These are phyloP conservation scores for Dascyllus trimaculatus DNA, from an alignment of 2,113 vertebrate species.

Conservation along the genomic window DNA sequence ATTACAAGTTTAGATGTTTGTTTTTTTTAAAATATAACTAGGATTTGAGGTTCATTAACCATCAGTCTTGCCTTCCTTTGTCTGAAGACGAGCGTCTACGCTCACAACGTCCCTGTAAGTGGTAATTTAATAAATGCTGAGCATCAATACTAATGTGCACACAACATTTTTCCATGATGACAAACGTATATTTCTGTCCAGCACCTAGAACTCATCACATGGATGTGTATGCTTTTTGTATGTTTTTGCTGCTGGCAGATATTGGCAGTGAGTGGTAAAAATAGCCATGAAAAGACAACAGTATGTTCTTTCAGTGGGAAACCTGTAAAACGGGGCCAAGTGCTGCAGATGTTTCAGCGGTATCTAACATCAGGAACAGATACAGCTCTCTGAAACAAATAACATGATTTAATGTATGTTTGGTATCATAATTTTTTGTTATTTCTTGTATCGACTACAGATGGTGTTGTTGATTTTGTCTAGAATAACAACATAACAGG, in stretches of 20 bases:
- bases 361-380: background rate
- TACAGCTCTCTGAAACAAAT: background rate
- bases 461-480: background rate
- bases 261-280: background rate
- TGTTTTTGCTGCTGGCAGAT: conserved; percentile 5
- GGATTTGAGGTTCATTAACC: background rate
- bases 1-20: no score
- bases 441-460: background rate
- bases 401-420: background rate
- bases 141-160: no score
- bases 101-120: no score
- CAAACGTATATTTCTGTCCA: no score
- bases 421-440: background rate
- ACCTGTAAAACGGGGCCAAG: background rate
- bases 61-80: background rate
- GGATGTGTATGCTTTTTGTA: background rate
- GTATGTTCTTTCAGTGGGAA: background rate
- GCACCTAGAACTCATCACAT: no score
- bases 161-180: no score
- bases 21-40: background rate
- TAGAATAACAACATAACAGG: background rate
- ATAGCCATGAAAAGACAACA: conserved; percentile 9
- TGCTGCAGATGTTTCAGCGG: conserved; percentile 37
- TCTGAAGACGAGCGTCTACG: no score
- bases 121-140: no score